Base-by-base conservation (phyloP, 2,797 vertebrate genomes). In the Pipistrellus pygmaeus region DNA sequence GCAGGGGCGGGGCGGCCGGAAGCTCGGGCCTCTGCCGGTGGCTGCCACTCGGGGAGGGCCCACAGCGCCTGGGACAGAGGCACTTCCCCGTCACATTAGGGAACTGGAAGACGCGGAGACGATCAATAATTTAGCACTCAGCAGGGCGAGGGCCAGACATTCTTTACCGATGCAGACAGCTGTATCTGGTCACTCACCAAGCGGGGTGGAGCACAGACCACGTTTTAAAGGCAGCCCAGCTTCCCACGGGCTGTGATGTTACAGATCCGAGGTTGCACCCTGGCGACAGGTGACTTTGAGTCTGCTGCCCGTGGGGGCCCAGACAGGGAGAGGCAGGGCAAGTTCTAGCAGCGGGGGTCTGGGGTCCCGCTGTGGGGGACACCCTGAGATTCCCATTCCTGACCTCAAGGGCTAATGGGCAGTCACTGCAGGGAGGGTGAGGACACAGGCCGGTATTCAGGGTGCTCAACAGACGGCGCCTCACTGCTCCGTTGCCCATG, bases 401-500 rank as follows among this genome's bases (percentile, higher is more conserved):
- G 96, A 97, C 98, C 97, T 97, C 30, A 0, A 35, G 97, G 96
- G 97, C 97, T 97, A 97, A 97, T 97, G 93, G 97, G 96, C 95
- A 95, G 18, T 11, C 1, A 1, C 11, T 4, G 30, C 21, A 4
- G 6, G 5, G 5, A 15, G 18, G 48, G 2, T 0, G 5, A 55
- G 1, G 8, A 3, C 21, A 7, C 32, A 3, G 57, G 48, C 38
- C n/a, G 30, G 68, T 5, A 7, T 5, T 41, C 71, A 69, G 68
- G 48, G 23, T 25, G 55, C 2, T 51, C 11, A 0, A 2, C 10
- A 9, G 53, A 14, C 1, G 64, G 64, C 0, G 0, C 32, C 0
- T 8, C 10, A 4, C 4, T 4, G 15, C 2, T 6, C 8, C 18
- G 0, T 6, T 38, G 75, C 13, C 1, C 20, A 18, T 60, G 68